These are phyloP conservation scores for Epinotia brunnichana DNA, from an alignment of 2,888 invertebrate genomes.

Conservation along the genomic window DNA sequence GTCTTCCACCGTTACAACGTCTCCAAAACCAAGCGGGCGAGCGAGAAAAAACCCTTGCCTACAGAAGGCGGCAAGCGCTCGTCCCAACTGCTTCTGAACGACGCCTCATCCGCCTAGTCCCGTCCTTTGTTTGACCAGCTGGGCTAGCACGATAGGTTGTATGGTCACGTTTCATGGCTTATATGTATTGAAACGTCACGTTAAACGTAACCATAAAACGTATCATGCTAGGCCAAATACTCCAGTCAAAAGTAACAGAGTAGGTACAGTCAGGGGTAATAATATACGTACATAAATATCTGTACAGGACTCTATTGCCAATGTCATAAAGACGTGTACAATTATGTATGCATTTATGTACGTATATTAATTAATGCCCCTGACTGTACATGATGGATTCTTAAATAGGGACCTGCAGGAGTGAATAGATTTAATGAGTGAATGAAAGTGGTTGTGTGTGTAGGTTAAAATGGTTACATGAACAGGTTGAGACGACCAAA, in stretches of 20 bases:
- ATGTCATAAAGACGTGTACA: too few relatives aligned
- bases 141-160: too few relatives aligned
- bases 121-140: not conserved
- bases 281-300: too few relatives aligned
- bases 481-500: too few relatives aligned
- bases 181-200: too few relatives aligned
- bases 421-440: not conserved
- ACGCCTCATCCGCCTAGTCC: conserved; percentile 49
- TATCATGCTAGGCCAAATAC: not conserved
- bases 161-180: too few relatives aligned
- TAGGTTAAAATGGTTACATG: not conserved
- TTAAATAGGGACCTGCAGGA: not conserved
- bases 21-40: conserved; percentile 68
- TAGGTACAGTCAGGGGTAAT: not conserved
- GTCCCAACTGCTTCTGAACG: conserved; percentile 64
- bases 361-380: too few relatives aligned
- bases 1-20: conserved; percentile 79
- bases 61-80: conserved; percentile 63
- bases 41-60: conserved; percentile 61
- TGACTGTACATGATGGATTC: not conserved
- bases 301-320: too few relatives aligned
- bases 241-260: not conserved
- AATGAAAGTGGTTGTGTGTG: not conserved
- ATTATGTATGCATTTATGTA: too few relatives aligned
- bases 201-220: too few relatives aligned